Evolutionary conservation across 1,140 invertebrate genomes (phyloP), one percentile per base, ranked within the genome.

Genomic region (Drosophila paulistorum): DNA sequence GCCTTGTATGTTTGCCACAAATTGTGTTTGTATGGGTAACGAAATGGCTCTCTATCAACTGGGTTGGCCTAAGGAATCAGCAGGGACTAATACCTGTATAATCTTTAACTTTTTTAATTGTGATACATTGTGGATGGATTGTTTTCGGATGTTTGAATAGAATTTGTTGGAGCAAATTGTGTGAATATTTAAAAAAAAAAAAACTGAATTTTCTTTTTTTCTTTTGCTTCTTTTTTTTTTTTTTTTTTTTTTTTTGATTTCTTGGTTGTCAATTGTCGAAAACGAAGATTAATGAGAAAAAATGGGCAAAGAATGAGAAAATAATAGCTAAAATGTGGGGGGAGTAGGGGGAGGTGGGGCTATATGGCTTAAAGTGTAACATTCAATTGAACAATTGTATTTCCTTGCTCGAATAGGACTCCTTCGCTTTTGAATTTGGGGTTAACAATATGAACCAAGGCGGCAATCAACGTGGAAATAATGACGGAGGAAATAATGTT

Each of bases 401-500:
- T 79, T 81, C 67, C 71, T 85, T 89, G 74, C 74, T 89, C 67
- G 74, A 71, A 68, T 85, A 91, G 89, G 89, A 91, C 71, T 71
- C 83, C 71, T 91, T 91, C 81, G 73, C 79, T 90, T 91, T 91
- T 90, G 90, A 91, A 78, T 91, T 91, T 86, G 90, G 90, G 78
- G 86, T 77, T 71, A 91, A 90, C 79, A 90, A 90, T 84, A 90
- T 89, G 77, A 90, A 90, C 79, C 87, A 86, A 86, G 86, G 86
- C 71, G 71, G 71, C 64, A 89, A 91, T 83, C 90, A 91, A 74
- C 90, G 90, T 63, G 90, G 89, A 85, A 86, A 81, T 82, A 91
- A 91, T 70, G 86, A 74, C 68, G 83, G 80, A 68, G 76, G 73
- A 71, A 91, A 87, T 81, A 91, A 90, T 74, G 90, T 79, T 77